A percentile compares a stretch with the other conserved stretches of the same genome.
phyloP scores from a whole-genome alignment of 2,888 invertebrate species.

The Thyatira batis region DNA sequence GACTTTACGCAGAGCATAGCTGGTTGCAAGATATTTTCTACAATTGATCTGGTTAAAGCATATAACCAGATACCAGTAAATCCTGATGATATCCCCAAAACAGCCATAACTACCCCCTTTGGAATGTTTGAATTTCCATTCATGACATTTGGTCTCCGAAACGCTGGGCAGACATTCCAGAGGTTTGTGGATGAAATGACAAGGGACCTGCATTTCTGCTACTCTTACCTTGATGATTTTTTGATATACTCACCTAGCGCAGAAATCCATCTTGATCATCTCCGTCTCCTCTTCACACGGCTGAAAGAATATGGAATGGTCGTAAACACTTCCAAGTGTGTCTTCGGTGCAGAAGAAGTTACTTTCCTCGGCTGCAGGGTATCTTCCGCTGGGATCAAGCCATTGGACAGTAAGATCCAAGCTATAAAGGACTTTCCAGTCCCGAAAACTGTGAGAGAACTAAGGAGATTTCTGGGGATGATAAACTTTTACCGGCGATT shows the following conservation, averaged over 20 bases:
- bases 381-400: constrained; percentile 14
- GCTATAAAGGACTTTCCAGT: constrained; percentile 15
- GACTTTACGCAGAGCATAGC: constrained; percentile 12
- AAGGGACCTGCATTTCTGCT: constrained; percentile 17
- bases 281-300: constrained; percentile 15
- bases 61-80: constrained; percentile 21
- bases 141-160: constrained; percentile 12
- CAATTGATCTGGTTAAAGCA: constrained; percentile 20
- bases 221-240: constrained; percentile 41
- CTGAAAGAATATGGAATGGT: constrained; percentile 5
- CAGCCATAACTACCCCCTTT: constrained; percentile 1
- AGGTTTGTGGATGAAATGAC: constrained; percentile 19
- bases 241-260: neutral
- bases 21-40: constrained; percentile 9
- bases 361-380: constrained; percentile 21
- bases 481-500: constrained; percentile 47
- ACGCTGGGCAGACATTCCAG: constrained; percentile 18
- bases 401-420: constrained; percentile 16
- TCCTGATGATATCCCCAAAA: neutral
- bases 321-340: constrained; percentile 8
- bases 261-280: constrained; percentile 6
- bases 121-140: constrained; percentile 6
- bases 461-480: constrained; percentile 37
- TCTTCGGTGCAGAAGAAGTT: constrained; percentile 13
- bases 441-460: constrained; percentile 15